phyloP scores from a whole-genome alignment of 2,113 vertebrate genomes.

The Protobothrops mucrosquamatus region DNA sequence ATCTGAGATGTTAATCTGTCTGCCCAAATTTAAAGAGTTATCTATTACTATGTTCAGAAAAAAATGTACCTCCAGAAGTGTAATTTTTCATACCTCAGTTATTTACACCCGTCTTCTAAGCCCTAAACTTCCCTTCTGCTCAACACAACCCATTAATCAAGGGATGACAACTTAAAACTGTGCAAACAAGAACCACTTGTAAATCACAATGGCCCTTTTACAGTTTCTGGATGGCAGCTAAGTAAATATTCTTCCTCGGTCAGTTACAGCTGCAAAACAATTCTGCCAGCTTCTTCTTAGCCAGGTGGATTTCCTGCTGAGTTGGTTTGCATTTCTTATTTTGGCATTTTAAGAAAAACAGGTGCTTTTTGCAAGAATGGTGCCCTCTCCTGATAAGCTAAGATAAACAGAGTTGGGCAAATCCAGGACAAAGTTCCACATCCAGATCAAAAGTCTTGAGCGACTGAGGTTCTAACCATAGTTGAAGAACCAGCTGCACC shows the following conservation, averaged over 20 bases:
- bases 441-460: not conserved
- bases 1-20: not conserved
- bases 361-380: not conserved
- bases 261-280: not conserved
- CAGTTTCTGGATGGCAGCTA: slow-evolving; percentile 10
- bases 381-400: not conserved
- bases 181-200: slow-evolving; percentile 22
- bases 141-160: slow-evolving; percentile 38
- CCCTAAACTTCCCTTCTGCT: slow-evolving; percentile 30
- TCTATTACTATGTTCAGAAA: not conserved
- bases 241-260: slow-evolving; percentile 21
- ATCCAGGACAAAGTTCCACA: no score
- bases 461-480: not conserved
- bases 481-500: not conserved
- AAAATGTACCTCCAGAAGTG: not conserved
- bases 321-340: slow-evolving; percentile 9
- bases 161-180: slow-evolving; percentile 31
- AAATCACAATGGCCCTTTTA: slow-evolving; percentile 17
- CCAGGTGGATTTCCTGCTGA: not conserved
- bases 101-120: slow-evolving; percentile 17
- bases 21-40: not conserved
- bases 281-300: not conserved
- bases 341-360: slow-evolving; percentile 12
- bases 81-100: not conserved
- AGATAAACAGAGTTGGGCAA: not conserved